These are phyloP conservation scores for Microplitis deprimator DNA, from an alignment of 2,888 invertebrate species.

Conservation along the genomic window DNA sequence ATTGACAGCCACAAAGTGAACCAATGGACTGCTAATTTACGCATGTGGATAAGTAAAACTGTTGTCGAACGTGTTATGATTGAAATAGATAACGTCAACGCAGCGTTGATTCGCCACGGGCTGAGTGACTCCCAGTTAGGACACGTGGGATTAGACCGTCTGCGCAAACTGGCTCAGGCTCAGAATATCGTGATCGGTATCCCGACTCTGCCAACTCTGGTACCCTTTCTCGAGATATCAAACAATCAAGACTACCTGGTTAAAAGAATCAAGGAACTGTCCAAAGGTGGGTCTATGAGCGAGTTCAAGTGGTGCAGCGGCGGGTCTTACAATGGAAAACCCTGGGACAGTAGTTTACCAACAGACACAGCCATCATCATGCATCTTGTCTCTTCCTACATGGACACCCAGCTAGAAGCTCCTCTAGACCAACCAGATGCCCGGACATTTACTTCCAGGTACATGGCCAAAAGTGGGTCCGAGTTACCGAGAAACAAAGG, in stretches of 20 bases:
- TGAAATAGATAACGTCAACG: conserved; percentile 83
- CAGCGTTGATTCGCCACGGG: conserved; percentile 80
- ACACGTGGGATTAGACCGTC: conserved; percentile 80
- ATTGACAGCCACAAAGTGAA: conserved; percentile 80
- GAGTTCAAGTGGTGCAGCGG: conserved; percentile 92
- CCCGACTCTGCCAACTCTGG: conserved; percentile 76
- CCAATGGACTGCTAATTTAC: conserved; percentile 84
- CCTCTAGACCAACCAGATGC: conserved; percentile 78
- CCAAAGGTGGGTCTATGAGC: conserved; percentile 89
- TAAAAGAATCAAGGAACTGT: conserved; percentile 83
- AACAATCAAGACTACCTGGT: conserved; percentile 90
- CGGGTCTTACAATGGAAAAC: conserved; percentile 79
- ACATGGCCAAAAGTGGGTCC: conserved; percentile 70
- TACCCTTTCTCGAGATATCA: conserved; percentile 87
- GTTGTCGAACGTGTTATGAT: conserved; percentile 82
- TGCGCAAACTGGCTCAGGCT: conserved; percentile 82
- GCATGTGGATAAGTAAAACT: conserved; percentile 90
- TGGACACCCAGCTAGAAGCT: conserved; percentile 86
- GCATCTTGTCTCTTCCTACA: conserved; percentile 87
- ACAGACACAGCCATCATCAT: conserved; percentile 91
- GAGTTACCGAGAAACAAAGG: conserved; percentile 71
- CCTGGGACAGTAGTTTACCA: conserved; percentile 87
- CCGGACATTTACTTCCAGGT: conserved; percentile 76
- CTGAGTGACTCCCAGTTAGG: conserved; percentile 79
- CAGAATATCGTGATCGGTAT: conserved; percentile 72